Evolutionary conservation across 2,113 vertebrate genomes (phyloP), one percentile per base, ranked within the genome.

Genomic region (Alectura lathami): DNA sequence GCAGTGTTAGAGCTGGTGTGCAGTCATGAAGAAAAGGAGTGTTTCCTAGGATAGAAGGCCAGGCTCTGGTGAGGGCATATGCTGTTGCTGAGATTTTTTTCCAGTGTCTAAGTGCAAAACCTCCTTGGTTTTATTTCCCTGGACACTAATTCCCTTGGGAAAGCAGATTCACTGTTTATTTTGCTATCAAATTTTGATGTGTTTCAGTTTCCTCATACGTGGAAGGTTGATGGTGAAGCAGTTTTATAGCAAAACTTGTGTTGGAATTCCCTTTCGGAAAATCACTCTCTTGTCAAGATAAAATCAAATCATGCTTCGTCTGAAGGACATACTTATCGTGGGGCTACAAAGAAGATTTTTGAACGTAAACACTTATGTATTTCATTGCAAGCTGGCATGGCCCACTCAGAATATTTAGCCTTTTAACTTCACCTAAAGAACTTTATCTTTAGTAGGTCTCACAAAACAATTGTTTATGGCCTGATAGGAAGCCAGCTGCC

Each of bases 21-120:
- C 90, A 90, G 88, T 81, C 85, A 78, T 78, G 89, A 95, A 94
- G 94, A 79, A 79, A 88, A 77, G 76, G 76, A 83, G 34, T 2
- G 1, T 90, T 51, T 96, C 93, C 79, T 54, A 11, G 43, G 59
- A 72, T 91, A 22, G 24, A 40, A 83, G 75, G 43, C 76, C 73
- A 90, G 79, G 80, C 30, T 86, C 48, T 84, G 76, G 13, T 70
- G 75, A 62, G 50, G 57, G 43, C 38, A 69, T 93, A 94, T 89
- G 91, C 76, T 82, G 53, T 91, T 96, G 89, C 67, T 0, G 0
- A 75, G 59, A 43, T 29, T 68, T 57, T 89, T 38, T 6, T 42
- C 9, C 40, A 14, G 45, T 53, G 20, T 86, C 59, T 74, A n/a
- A 85, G 54, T 51, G 57, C 11, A 74, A 90, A 90, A 70, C 11